Base-by-base conservation (phyloP, 1,140 invertebrate species). In the Bombus pascuorum region DNA sequence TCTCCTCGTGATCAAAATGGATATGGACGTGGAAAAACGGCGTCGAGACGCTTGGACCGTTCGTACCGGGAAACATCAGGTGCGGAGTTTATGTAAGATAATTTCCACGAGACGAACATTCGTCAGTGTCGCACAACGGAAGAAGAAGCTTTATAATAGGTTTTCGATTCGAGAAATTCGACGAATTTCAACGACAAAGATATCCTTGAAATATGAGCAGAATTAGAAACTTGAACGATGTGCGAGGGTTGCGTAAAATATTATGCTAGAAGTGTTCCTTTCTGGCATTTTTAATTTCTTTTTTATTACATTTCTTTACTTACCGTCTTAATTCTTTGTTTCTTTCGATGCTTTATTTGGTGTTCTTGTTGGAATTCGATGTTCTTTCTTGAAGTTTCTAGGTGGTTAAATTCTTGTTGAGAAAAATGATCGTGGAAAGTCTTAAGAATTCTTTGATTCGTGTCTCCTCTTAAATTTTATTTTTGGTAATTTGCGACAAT, bases 1-100 rank as follows among this genome's bases (percentile, higher is more conserved):
- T 66, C 57, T 8, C 28, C 37, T 39, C 57, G 15, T 78, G 87
- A 89, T 89, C 85, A 89, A 83, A 89, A 89, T 89, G 76, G 87
- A 86, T 89, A 75, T 79, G 82, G 80, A 89, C 72, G 83, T 70
- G 68, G 77, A 85, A 73, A 81, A 81, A 80, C 77, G 62, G 6
- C 68, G 71, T n/a, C 6, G 73, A 66, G 68, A 79, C 80, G 82
- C 44, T 79, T 32, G 42, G 79, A 39, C 34, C 86, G 28, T 84
- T 44, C 86, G 66, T 85, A 74, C 81, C 37, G 72, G 77, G 57
- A 79, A 82, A 87, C 81, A 85, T 90, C 85, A 83, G 89, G 86
- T 90, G 83, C 37, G 44, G 59, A 86, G 77, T 85, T 81, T 86
- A 81, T 85, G 84, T 81, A 76, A 81, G 87, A 90, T 90, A 90